A percentile compares a stretch with the other conserved stretches of the same genome.
Conservation (phyloP, 2,888 invertebrate species). For the Ornithoptera priamus region DNA sequence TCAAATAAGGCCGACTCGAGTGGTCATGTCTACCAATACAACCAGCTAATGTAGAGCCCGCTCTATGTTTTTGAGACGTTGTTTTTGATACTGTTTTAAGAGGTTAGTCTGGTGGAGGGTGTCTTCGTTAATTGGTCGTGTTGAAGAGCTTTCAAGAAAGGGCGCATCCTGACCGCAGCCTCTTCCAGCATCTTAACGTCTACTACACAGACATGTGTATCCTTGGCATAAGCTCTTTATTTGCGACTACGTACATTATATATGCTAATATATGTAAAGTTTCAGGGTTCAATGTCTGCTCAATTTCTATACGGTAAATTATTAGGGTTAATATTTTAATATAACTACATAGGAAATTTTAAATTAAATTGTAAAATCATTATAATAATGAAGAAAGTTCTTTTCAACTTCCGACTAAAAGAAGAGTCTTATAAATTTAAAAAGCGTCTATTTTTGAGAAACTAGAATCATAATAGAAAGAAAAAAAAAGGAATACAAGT, state of each 20-base stretch:
- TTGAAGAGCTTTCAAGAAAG: conserved; percentile 53
- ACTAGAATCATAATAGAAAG: no score
- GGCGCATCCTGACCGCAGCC: conserved; percentile 58
- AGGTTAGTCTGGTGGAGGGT: conserved; percentile 34
- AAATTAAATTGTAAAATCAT: no score
- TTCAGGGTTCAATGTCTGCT: neutral
- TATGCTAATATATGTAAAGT: conserved; percentile 21
- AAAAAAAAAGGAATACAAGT: no score
- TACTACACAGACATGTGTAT: conserved; percentile 39
- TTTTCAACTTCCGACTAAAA: no score
- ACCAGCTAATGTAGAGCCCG: conserved; percentile 51
- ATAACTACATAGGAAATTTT: neutral
- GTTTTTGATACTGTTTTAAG: conserved; percentile 45
- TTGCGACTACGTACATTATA: conserved; percentile 5
- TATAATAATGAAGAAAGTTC: no score
- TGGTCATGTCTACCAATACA: conserved; percentile 62
- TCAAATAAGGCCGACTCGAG: conserved; percentile 66
- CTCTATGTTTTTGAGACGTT: conserved; percentile 42
- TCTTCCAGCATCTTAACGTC: conserved; percentile 49
- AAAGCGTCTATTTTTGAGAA: no score
- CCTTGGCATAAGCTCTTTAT: conserved; percentile 9
- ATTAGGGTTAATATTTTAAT: neutral
- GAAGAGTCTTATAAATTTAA: no score
- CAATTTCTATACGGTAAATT: neutral
- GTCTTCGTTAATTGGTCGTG: conserved; percentile 46